Evolutionary conservation across 2,797 vertebrate genomes (phyloP).

Genomic region (Sphenopsis melanotis): DNA sequence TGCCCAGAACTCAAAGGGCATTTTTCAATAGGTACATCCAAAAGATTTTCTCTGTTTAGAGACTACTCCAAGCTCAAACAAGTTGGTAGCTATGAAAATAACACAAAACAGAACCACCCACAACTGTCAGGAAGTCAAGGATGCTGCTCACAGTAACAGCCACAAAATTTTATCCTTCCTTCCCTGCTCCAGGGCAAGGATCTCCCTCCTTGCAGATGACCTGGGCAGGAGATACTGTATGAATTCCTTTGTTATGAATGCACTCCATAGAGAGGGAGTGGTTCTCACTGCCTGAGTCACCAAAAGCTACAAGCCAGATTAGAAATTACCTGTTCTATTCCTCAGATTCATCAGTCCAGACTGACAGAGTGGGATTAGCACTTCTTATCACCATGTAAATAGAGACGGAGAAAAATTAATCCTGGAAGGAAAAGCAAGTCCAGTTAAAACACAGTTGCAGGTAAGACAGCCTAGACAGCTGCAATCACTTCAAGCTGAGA

Average conservation of each 20-base stretch:
- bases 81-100: not conserved
- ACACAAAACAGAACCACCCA: not conserved
- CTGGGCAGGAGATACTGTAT: not conserved
- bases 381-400: slow-evolving; percentile 61
- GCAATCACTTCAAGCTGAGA: not conserved
- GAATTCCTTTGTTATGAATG: not conserved
- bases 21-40: not conserved
- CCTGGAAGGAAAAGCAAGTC: slow-evolving; percentile 45
- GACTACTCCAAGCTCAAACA: not conserved
- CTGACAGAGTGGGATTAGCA: slow-evolving; percentile 19
- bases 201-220: not conserved
- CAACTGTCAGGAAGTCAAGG: not conserved
- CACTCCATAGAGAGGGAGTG: not conserved
- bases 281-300: not conserved
- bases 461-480: not conserved
- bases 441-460: slow-evolving; percentile 3
- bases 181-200: not conserved
- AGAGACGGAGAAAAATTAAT: slow-evolving; percentile 7
- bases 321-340: slow-evolving; percentile 63
- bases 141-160: not conserved
- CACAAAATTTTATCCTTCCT: not conserved
- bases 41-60: not conserved
- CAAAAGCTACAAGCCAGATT: not conserved
- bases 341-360: slow-evolving; percentile 67
- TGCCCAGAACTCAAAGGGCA: not conserved